Evolutionary conservation across 2,888 invertebrate species (phyloP), one percentile per base, ranked within the genome.

Genomic region (Maniola hyperantus): DNA sequence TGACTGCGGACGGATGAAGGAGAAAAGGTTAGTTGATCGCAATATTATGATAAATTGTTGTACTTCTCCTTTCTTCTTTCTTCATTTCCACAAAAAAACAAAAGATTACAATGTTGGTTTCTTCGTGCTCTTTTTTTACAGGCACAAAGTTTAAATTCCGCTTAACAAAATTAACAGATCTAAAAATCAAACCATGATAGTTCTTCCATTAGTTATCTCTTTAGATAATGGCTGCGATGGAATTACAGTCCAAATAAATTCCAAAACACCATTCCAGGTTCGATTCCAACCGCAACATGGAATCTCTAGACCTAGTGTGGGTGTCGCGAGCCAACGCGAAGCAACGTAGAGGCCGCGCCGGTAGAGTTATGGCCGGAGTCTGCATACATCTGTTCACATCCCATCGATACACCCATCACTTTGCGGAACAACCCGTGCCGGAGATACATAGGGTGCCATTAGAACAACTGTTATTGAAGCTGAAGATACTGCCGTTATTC

Each of bases 1-100:
- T 53, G 98, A 99, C 83, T 95, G 95, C 64, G 99, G 99, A 0
- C 94, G 97, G 84, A 98, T 98, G 95, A 98, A 98, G 87, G 97
- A 98, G 85, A 98, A 97, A 26, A 61, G 73, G 73, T 72, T 58
- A 54, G 13, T 13, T 1, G 1, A 20, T 51, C 26, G 0, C 7
- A 26, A 26, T 11, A 6, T 18, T 8, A 18, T n/a, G n/a, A n/a
- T n/a, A n/a, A n/a, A n/a, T n/a, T n/a, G n/a, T n/a, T n/a, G n/a
- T n/a, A n/a, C n/a, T n/a, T n/a, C n/a, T n/a, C n/a, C n/a, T n/a
- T n/a, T n/a, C n/a, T n/a, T n/a, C n/a, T n/a, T n/a, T n/a, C n/a
- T n/a, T n/a, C n/a, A n/a, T n/a, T n/a, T n/a, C n/a, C n/a, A n/a
- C n/a, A n/a, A n/a, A n/a, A n/a, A n/a, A n/a, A n/a, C n/a, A n/a